Base-by-base conservation (phyloP, 2,888 invertebrate species). In the Osedax fenrisi region DNA sequence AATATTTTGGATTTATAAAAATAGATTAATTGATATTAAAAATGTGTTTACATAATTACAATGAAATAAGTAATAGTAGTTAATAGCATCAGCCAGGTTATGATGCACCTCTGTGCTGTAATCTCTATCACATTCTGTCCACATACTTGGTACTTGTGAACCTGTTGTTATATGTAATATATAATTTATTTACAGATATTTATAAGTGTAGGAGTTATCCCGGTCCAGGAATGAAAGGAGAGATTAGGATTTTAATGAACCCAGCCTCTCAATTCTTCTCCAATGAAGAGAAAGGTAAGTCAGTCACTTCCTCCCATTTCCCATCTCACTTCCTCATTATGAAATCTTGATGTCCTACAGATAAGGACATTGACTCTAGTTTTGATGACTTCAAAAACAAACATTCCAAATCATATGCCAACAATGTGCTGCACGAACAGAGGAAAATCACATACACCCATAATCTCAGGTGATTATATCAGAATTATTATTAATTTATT, bases 221-320 rank as follows among this genome's bases (percentile, higher is more conserved):
- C 0, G 94, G 93, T 0, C 94, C 94, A 1, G 91, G 92, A 0
- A 86, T 87, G 3, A 41, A 17, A 41, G 87, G 77, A 3, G 79
- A 79, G 67, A 80, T 79, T 21, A 90, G 91, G 73, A 90, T 91
- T 0, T 74, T 81, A 27, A 92, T 93, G 85, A 95, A 95, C 86
- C 95, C 95, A 0, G 94, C 95, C 90, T 89, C 88, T 78, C 95
- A 96, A 86, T 95, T 91, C 81, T 86, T 95, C 17, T 24, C 25
- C 68, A 26, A 24, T 41, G 10, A 5, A 10, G 17, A 17, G 5
- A 41, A 41, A 41, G 41, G 41, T 41, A 41, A 10, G 41, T 17
- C 41, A n/a, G n/a, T n/a, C n/a, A n/a, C n/a, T n/a, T n/a, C n/a
- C n/a, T n/a, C n/a, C n/a, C n/a, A n/a, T n/a, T n/a, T n/a, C n/a